Evolutionary conservation across 2,113 vertebrate species (phyloP), one percentile per base, ranked within the genome.

Genomic region (Ameiurus melas): DNA sequence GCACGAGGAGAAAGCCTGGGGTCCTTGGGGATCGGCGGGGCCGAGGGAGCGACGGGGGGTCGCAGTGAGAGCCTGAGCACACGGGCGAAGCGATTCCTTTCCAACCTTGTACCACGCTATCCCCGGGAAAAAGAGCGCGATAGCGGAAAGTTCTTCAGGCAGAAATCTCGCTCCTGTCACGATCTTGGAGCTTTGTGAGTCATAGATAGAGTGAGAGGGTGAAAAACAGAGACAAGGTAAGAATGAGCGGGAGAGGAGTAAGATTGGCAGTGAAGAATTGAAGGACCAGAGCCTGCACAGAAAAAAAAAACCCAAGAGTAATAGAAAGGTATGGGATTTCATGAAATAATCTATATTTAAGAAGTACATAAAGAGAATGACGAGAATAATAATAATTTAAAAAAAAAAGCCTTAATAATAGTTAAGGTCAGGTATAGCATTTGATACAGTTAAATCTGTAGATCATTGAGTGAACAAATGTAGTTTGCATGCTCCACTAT

Each of bases 91-190:
- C 96, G 97, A 27, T 97, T 97, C 93, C 95, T 97, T 83, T 95
- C 96, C 77, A 96, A 93, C 91, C 93, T 97, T 81, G 95, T 97
- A 91, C 96, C 96, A 0, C 96, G 96, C 19, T 94, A 95, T 90
- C 95, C 92, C 0, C 91, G 94, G 5, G 95, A 95, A 77, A 89
- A 94, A 57, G 91, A 92, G 33, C 78, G 90, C 13, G 94, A 95
- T 6, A 92, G 85, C 47, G 94, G 96, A 87, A 96, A 95, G 89
- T 96, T 97, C 92, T 95, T 96, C 93, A 96, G 97, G 90, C 97
- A 97, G 90, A 96, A 97, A 89, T 97, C 97, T 58, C 96, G 96
- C 90, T 97, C 97, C 0, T 97, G 97, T 88, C 96, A 97, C 27
- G 97, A 97, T 93, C 95, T 97, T 84, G 96, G 96, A 0, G 96